Conservation (phyloP, 2,113 vertebrate species). For the Hypanus sabinus region DNA sequence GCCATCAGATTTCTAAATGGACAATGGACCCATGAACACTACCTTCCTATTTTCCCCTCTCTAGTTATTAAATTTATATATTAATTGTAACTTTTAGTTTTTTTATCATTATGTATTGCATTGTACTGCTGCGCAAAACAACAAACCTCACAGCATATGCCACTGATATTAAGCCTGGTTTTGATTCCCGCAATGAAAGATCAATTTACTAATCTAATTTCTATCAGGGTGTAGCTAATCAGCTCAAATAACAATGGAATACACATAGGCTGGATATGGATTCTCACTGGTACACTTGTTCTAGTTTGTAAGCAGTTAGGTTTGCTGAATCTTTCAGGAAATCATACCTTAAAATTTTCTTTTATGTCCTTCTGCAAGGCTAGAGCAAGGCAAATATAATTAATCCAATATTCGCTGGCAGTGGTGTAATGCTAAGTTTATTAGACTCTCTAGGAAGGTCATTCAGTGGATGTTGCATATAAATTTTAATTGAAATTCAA, state of each 20-base stretch:
- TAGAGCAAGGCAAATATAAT: neutral
- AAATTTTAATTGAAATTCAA: constrained; percentile 20
- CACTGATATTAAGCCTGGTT: no score
- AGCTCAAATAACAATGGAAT: neutral
- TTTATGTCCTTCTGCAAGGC: neutral
- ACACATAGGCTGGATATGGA: neutral
- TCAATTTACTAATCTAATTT: neutral
- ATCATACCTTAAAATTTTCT: neutral
- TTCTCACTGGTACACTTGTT: neutral
- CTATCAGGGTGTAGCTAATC: neutral
- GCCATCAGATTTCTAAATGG: no score
- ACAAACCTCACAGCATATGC: no score
- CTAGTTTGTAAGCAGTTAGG: neutral
- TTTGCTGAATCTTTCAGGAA: neutral
- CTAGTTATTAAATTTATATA: no score
- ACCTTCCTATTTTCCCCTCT: no score
- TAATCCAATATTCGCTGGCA: neutral
- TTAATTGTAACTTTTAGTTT: no score
- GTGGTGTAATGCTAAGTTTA: neutral
- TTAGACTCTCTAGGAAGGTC: neutral
- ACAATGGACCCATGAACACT: no score
- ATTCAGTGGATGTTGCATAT: neutral
- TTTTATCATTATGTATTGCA: no score
- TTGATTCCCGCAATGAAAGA: no score
- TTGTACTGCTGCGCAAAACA: no score